These are phyloP conservation scores for Helogale parvula DNA, from an alignment of 2,113 vertebrate species.

Conservation along the genomic window DNA sequence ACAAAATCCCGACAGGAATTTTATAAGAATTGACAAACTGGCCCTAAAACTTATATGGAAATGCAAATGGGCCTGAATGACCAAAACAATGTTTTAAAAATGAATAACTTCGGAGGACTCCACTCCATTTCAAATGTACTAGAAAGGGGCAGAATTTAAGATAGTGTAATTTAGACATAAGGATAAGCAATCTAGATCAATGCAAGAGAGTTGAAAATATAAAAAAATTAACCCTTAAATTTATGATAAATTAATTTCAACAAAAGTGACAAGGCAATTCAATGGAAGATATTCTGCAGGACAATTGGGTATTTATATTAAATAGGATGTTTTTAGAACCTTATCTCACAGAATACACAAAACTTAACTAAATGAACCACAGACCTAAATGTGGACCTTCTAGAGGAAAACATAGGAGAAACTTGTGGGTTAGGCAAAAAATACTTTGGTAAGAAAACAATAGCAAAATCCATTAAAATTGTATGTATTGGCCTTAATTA, in stretches of 20 bases:
- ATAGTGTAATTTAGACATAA: background rate
- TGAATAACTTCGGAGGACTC: background rate
- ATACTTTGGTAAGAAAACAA: background rate
- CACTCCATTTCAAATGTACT: background rate
- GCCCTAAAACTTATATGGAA: background rate
- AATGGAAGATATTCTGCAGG: background rate
- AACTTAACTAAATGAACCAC: background rate
- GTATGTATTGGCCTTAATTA: background rate
- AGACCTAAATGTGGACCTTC: background rate
- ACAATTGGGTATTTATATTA: background rate
- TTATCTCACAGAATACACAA: background rate
- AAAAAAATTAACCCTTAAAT: background rate
- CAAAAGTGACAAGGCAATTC: background rate
- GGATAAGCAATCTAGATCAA: background rate
- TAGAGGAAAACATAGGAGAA: background rate
- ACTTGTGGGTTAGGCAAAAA: background rate
- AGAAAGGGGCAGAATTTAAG: background rate
- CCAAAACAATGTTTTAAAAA: background rate
- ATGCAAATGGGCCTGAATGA: background rate
- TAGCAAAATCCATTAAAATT: background rate
- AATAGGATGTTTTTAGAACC: background rate
- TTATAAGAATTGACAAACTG: background rate
- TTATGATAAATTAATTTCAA: background rate
- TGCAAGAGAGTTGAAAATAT: background rate
- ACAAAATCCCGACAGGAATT: background rate